Conservation (phyloP, 2,797 vertebrate species). For the Paratrypauchen microcephalus region DNA sequence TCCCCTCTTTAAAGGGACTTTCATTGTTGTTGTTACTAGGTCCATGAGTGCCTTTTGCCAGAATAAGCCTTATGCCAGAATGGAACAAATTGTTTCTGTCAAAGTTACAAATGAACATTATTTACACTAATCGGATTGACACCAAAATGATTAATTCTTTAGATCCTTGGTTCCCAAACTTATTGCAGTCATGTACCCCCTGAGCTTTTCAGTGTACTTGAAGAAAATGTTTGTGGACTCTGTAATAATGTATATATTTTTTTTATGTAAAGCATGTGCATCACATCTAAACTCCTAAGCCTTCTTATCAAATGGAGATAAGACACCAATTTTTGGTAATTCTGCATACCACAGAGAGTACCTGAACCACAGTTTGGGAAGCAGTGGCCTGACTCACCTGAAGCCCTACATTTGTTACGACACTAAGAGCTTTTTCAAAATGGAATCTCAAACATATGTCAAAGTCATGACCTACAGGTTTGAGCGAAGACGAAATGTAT, state of each 20-base stretch:
- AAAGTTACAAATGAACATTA: constrained; percentile 12
- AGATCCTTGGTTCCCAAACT: background rate
- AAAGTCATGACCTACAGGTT: constrained; percentile 73
- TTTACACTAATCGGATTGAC: background rate
- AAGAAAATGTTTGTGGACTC: too few relatives aligned
- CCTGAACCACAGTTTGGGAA: too few relatives aligned
- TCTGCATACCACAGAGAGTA: too few relatives aligned
- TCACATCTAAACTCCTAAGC: too few relatives aligned
- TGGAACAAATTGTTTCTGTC: background rate
- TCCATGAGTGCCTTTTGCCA: constrained; percentile 30
- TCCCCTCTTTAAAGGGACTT: constrained; percentile 20
- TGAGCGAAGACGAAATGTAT: constrained; percentile 17
- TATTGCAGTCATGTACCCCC: too few relatives aligned
- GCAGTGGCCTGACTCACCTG: constrained; percentile 43
- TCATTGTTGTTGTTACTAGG: constrained; percentile 20
- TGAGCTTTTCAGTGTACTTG: too few relatives aligned
- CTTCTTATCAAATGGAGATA: too few relatives aligned
- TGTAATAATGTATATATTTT: too few relatives aligned
- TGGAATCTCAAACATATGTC: constrained; percentile 50
- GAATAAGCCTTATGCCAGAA: constrained; percentile 29
- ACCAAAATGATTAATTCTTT: background rate
- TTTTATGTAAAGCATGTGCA: too few relatives aligned
- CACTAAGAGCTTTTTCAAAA: constrained; percentile 76
- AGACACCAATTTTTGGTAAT: too few relatives aligned
- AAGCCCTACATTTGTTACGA: constrained; percentile 54